phyloP scores from a whole-genome alignment of 2,888 invertebrate species.

The Elegia similella region DNA sequence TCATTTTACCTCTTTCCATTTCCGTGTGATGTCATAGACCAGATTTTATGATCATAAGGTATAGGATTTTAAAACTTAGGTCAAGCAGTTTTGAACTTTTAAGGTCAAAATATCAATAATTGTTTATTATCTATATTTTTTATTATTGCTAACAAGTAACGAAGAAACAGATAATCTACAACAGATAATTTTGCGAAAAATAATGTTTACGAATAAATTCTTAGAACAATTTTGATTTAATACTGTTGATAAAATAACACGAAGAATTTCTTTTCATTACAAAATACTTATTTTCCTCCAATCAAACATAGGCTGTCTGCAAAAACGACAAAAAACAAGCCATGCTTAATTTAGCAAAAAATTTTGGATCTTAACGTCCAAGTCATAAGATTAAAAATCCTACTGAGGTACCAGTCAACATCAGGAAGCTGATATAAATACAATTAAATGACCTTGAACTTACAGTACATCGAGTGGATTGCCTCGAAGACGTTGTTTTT shows the following conservation, averaged over 20 bases:
- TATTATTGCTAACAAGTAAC: no score
- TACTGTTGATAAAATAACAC: no score
- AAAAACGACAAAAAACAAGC: not conserved
- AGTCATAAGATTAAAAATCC: not conserved
- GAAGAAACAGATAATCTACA: no score
- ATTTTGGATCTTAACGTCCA: not conserved
- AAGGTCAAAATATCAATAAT: not conserved
- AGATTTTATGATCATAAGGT: not conserved
- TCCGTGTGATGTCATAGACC: conserved; percentile 7
- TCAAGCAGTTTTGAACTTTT: not conserved
- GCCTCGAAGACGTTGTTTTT: conserved; percentile 40
- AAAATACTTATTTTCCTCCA: conserved; percentile 1
- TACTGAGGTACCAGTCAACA: conserved; percentile 35
- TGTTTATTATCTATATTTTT: no score
- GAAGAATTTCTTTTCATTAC: not conserved
- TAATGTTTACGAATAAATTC: not conserved
- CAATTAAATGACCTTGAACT: conserved; percentile 68
- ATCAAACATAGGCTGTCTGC: not conserved
- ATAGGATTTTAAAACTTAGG: not conserved
- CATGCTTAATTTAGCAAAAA: not conserved
- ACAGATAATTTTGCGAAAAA: no score
- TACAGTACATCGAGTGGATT: conserved; percentile 52
- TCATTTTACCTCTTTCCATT: conserved; percentile 2
- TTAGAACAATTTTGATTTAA: no score
- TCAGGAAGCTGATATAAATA: conserved; percentile 64